Base-by-base conservation (phyloP, 2,113 vertebrate species). In the Eulemur rufifrons region DNA sequence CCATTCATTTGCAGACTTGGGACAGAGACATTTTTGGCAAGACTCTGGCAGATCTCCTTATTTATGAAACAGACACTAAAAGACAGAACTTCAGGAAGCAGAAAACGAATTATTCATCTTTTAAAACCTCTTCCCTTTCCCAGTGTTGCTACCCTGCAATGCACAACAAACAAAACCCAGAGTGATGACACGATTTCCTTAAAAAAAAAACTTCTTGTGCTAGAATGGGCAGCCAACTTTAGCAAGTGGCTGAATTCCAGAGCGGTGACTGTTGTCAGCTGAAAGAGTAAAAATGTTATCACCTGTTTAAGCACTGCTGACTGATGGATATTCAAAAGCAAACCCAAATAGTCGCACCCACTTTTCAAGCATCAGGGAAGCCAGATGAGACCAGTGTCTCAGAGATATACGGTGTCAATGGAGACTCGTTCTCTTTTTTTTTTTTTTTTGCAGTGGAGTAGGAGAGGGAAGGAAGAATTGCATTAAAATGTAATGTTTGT, bases 401-500 rank as follows among this genome's bases (percentile, higher is more conserved):
- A 98, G 98, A 98, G 99, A 98, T 98, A 98, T 98, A 97, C 50
- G 95, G 98, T 99, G 98, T 99, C 99, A 99, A 98, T 98, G 98
- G 99, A 99, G 98, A 27, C n/a, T 45, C 39, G 34, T 25, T 47
- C 50, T 97, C 96, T 97, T 0, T 3, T 27, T 25, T 47, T 97
- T 0, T 3, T 27, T 25, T 47, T 95, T 86, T 92, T 34, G 14
- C 86, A 66, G 54, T 63, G 23, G 93, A 96, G 71, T 63, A 68
- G 52, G 42, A 91, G 89, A 98, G 89, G 95, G 97, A 98, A 98
- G 68, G 92, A 98, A 98, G 98, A 99, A 99, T 99, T 98, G 95
- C 99, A 99, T 99, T 99, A 99, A 99, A 99, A 99, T 99, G 99
- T 99, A 99, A 99, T 99, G 99, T 99, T 99, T 99, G 99, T 99